Conservation (phyloP, 2,888 invertebrate genomes). For the Machimus atricapillus region DNA sequence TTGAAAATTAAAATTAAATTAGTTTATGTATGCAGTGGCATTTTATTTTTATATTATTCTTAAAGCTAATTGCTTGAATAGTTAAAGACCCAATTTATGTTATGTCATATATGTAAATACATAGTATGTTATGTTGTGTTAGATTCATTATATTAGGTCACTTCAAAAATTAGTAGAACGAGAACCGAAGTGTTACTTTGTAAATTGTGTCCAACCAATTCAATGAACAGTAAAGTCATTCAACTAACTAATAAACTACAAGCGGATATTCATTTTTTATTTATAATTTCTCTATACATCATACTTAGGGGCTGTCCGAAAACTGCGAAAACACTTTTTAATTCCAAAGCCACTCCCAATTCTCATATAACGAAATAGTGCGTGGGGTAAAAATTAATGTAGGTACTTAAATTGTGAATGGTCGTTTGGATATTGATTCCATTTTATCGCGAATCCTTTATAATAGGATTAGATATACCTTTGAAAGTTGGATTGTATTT, state of each 20-base stretch:
- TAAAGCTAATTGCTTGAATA: neutral
- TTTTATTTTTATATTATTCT: neutral
- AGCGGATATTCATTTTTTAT: neutral
- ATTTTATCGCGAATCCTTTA: neutral
- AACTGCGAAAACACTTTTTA: neutral
- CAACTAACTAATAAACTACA: neutral
- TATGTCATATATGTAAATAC: too few species aligned
- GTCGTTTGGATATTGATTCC: neutral
- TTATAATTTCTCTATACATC: neutral
- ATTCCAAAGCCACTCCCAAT: neutral
- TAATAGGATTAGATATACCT: neutral
- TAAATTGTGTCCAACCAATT: neutral
- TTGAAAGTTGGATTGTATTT: neutral
- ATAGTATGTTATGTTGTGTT: too few species aligned
- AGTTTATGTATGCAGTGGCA: neutral
- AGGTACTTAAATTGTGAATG: neutral
- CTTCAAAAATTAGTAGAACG: too few species aligned
- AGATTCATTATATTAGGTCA: too few species aligned
- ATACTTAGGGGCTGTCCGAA: neutral
- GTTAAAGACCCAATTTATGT: too few species aligned
- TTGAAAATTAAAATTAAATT: neutral
- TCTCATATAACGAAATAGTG: neutral
- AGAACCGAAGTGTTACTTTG: neutral
- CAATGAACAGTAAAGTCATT: neutral
- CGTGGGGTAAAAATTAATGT: neutral